A percentile compares a stretch with the other conserved stretches of the same genome.
phyloP scores from a whole-genome alignment of 2,797 vertebrate genomes.

The Rhyacichthys aspro region DNA sequence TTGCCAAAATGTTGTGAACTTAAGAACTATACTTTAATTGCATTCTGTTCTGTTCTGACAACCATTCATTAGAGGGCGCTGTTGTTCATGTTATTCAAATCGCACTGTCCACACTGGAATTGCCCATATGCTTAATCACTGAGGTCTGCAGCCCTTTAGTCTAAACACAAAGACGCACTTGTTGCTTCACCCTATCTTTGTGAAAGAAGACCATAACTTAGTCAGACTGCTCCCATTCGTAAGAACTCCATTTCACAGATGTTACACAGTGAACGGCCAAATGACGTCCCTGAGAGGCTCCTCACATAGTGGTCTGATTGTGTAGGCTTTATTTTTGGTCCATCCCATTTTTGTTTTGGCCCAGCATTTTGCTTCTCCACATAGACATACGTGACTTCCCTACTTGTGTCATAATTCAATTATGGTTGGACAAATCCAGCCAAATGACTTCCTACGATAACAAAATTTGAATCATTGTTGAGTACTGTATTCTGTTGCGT shows the following conservation, averaged over 20 bases:
- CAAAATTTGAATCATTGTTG: too few species aligned
- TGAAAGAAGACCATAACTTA: slow-evolving; percentile 24
- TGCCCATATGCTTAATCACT: neutral
- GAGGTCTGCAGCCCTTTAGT: slow-evolving; percentile 6
- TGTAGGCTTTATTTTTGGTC: slow-evolving; percentile 76
- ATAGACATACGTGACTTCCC: slow-evolving; percentile 53
- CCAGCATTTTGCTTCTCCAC: slow-evolving; percentile 76
- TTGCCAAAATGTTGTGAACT: too few species aligned
- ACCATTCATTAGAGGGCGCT: slow-evolving; percentile 62
- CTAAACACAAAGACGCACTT: slow-evolving; percentile 47
- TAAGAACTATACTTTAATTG: too few species aligned
- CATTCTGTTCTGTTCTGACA: too few species aligned
- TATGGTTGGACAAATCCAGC: neutral
- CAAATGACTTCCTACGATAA: too few species aligned
- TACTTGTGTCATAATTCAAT: slow-evolving; percentile 6
- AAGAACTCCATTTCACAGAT: slow-evolving; percentile 72
- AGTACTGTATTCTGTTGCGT: too few species aligned
- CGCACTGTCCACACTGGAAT: neutral
- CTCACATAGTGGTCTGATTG: slow-evolving; percentile 73
- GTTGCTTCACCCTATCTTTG: slow-evolving; percentile 34
- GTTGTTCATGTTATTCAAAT: slow-evolving; percentile 11
- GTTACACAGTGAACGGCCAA: slow-evolving; percentile 53
- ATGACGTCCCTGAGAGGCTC: slow-evolving; percentile 58
- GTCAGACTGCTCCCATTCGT: slow-evolving; percentile 40
- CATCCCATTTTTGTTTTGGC: too few species aligned